phyloP scores from a whole-genome alignment of 2,113 vertebrate genomes.

The Anolis carolinensis region DNA sequence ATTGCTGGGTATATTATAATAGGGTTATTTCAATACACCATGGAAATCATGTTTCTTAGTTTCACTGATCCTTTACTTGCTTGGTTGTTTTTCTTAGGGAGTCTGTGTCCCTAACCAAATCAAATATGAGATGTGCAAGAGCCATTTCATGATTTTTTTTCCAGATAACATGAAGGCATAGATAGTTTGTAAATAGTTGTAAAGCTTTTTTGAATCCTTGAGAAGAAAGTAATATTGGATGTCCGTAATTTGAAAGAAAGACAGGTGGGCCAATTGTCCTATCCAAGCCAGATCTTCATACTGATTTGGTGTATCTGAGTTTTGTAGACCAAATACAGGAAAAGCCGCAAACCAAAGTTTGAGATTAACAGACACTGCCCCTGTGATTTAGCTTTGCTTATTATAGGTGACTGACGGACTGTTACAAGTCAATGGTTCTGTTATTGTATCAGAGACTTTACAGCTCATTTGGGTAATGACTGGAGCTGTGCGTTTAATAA shows the following conservation, averaged over 20 bases:
- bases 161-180: neutral
- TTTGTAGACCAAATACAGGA: neutral
- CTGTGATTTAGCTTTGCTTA: neutral
- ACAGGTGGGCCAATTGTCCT: neutral
- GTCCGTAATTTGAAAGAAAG: conserved; percentile 1
- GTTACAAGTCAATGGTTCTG: conserved; percentile 23
- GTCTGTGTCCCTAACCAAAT: neutral
- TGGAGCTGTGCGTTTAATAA: conserved; percentile 12
- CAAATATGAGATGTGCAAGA: neutral
- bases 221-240: neutral
- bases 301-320: neutral
- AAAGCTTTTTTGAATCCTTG: neutral
- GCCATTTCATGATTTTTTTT: too few species aligned
- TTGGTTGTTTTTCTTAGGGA: too few species aligned
- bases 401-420: conserved; percentile 22
- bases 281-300: neutral
- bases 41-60: neutral
- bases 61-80: too few species aligned
- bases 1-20: neutral
- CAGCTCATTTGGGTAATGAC: conserved; percentile 30
- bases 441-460: conserved; percentile 32
- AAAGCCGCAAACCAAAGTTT: neutral
- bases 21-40: neutral
- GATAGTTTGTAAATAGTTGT: neutral
- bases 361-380: neutral